Base-by-base conservation (phyloP, 2,797 vertebrate species). In the Mionectes olivaceus region DNA sequence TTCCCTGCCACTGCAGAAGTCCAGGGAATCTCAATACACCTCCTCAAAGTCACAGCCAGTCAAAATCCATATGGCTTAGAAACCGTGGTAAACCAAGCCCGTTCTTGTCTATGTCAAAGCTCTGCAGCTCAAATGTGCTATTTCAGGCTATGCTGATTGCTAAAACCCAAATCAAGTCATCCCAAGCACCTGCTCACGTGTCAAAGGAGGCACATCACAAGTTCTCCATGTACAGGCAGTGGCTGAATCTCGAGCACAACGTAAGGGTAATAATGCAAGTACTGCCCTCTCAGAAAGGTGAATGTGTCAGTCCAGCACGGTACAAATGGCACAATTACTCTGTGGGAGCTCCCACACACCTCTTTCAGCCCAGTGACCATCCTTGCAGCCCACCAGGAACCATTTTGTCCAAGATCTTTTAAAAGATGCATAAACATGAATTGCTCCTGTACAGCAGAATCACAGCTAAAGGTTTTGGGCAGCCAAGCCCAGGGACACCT, bases 11-110 rank as follows among this genome's bases (percentile, higher is more conserved):
- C 64, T 59, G 59, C 21, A 68, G 59, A 46, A 90, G 53, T 76
- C 52, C 64, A 89, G 86, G 37, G 74, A 88, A 88, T 84, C 84
- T 87, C 35, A 68, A 73, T 28, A 94, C 73, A 90, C 80, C 77
- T 81, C 56, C 91, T 90, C 74, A 52, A 86, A 95, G 69, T 86
- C 52, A 1, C 90, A 88, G 55, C 33, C 92, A 84, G 43, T 27
- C 77, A 83, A 73, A 81, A 93, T 82, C 24, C 78, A 93, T 52
- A 90, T 35, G 70, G 50, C 50, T 52, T 19, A 52, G 50, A 91
- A 90, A 90, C 53, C 74, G 84, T 60, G 25, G 32, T 25, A 82
- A 92, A 59, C 52, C 2, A 1, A 69, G 71, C 12, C 65, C 84
- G 55, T 22, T 90, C 77, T 35, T 17, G 19, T 33, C 47, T 63